Conservation (phyloP, 2,888 invertebrate genomes). For the Tiliacea aurago region DNA sequence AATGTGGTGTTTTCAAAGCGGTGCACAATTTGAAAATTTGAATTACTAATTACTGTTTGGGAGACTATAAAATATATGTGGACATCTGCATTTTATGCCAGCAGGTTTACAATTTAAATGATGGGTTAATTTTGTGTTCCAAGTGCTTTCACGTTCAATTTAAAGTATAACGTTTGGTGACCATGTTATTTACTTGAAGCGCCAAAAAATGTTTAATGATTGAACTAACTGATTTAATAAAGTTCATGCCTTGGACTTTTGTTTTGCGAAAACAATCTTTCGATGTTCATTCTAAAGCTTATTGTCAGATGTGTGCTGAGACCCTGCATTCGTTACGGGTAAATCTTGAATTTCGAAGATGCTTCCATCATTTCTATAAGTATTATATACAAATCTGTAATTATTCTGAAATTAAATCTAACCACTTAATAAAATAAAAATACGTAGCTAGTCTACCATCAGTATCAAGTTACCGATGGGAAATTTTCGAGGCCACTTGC, state of each 20-base stretch:
- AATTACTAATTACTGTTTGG: conserved; percentile 58
- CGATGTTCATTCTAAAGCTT: too few species aligned
- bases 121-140: conserved; percentile 20
- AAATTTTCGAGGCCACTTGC: conserved; percentile 50
- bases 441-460: conserved; percentile 15
- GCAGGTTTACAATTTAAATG: conserved; percentile 32
- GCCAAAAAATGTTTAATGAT: too few species aligned
- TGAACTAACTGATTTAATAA: too few species aligned
- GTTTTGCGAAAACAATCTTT: too few species aligned
- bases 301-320: too few species aligned
- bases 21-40: conserved; percentile 55
- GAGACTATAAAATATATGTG: conserved; percentile 33
- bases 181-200: not conserved
- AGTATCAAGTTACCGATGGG: conserved; percentile 45
- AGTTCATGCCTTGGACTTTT: too few species aligned
- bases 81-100: conserved; percentile 25
- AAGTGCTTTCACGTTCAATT: conserved; percentile 7
- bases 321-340: too few species aligned
- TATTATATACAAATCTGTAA: too few species aligned
- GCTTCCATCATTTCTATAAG: too few species aligned
- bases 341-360: too few species aligned
- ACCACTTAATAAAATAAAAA: too few species aligned
- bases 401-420: too few species aligned
- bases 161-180: not conserved
- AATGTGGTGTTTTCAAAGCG: conserved; percentile 57